A percentile compares a stretch with the other conserved stretches of the same genome.
Conservation (phyloP, 2,888 invertebrate species). For the Odontomyia ornata region DNA sequence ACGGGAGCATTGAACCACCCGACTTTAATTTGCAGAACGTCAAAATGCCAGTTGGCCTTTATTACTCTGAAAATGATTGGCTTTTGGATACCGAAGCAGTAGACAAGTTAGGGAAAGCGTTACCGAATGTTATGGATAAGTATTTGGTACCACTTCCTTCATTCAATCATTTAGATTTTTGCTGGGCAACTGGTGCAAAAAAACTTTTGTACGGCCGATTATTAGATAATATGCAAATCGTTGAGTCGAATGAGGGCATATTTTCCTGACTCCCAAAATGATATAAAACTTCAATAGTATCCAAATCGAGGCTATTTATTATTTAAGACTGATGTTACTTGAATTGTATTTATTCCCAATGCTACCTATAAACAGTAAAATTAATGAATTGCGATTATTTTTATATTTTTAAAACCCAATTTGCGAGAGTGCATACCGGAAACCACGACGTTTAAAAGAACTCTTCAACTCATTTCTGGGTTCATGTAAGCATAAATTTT, state of each 20-base stretch:
- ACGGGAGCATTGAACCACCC: conserved; percentile 66
- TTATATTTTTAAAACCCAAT: too few species aligned
- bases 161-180: conserved; percentile 69
- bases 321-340: too few species aligned
- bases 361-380: too few species aligned
- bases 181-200: conserved; percentile 67
- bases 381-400: too few species aligned
- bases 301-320: too few species aligned
- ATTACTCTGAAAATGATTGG: conserved; percentile 72
- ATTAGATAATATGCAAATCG: conserved; percentile 56
- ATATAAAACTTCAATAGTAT: too few species aligned
- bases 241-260: conserved; percentile 10
- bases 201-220: conserved; percentile 65
- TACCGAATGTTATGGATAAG: conserved; percentile 68
- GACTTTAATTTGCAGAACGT: conserved; percentile 67
- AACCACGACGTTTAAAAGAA: too few species aligned
- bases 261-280: too few species aligned
- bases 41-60: conserved; percentile 68
- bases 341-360: too few species aligned
- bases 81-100: conserved; percentile 70
- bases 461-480: too few species aligned
- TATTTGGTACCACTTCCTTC: conserved; percentile 67
- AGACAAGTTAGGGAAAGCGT: conserved; percentile 64
- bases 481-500: too few species aligned
- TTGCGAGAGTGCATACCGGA: too few species aligned